Base-by-base conservation (phyloP, 2,888 invertebrate genomes). In the Diaperis boleti region DNA sequence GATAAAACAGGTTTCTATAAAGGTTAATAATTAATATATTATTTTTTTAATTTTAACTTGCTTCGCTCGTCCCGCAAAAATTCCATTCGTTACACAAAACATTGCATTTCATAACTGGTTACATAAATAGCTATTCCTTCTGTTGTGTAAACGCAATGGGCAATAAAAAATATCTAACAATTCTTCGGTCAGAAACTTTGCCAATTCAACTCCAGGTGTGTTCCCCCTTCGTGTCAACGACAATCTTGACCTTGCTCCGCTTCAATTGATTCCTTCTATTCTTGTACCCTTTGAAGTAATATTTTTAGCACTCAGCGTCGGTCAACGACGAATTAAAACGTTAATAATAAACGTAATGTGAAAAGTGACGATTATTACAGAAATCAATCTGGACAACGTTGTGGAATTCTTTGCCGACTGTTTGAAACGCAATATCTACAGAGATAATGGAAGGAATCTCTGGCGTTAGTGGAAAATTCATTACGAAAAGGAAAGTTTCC, bases 231-330 rank as follows among this genome's bases (percentile, higher is more conserved):
- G 31, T 33, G 11, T 33, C 22, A 45, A 60, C 52, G 29, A 29
- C 54, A 56, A 33, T 62, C 62, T 56, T 56, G 62, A 62, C 62
- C 62, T 62, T 62, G 56, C 18, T 56, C 35, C 18, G 39, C 47
- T 56, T 62, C 17, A 55, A 49, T 10, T 3, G 42, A 55, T 49
- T 62, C 49, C 8, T 5, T 26, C 26, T n/a, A n/a, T n/a, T n/a
- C n/a, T n/a, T n/a, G n/a, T n/a, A n/a, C n/a, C n/a, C n/a, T n/a
- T n/a, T n/a, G n/a, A n/a, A n/a, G n/a, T n/a, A n/a, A n/a, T n/a
- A n/a, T n/a, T n/a, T n/a, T n/a, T n/a, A n/a, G n/a, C n/a, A n/a
- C n/a, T n/a, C n/a, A n/a, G n/a, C n/a, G n/a, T n/a, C n/a, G n/a
- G n/a, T n/a, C n/a, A n/a, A n/a, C n/a, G n/a, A n/a, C n/a, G n/a